Conservation (phyloP, 2,113 vertebrate genomes). For the Rissa tridactyla region DNA sequence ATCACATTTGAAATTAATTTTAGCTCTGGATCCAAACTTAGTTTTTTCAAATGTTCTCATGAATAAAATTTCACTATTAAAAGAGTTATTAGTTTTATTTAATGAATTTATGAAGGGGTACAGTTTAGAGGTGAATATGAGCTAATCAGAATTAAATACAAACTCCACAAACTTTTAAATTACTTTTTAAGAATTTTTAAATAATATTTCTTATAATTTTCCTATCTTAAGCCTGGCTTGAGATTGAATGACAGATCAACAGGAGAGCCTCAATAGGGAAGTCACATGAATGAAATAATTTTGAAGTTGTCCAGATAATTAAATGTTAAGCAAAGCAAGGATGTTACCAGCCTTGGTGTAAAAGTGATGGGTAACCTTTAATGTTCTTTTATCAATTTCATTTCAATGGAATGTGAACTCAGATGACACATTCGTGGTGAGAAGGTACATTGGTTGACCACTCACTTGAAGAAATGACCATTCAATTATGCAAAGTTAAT, state of each 20-base stretch:
- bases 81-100: not conserved
- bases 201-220: not conserved
- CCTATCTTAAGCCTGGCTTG: not conserved
- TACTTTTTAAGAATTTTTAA: not conserved
- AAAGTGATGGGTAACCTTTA: not conserved
- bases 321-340: not conserved
- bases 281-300: not conserved
- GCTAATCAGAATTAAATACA: not conserved
- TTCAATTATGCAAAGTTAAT: not conserved
- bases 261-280: not conserved
- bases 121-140: not conserved
- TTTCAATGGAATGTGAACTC: not conserved
- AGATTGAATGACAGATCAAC: not conserved
- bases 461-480: not conserved
- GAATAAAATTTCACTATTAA: not conserved
- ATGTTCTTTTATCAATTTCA: not conserved
- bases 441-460: not conserved
- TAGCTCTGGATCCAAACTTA: not conserved
- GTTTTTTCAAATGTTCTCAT: not conserved
- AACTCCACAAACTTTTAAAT: not conserved
- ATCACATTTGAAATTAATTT: not conserved
- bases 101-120: not conserved
- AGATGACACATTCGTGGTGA: not conserved
- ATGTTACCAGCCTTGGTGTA: not conserved
- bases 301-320: not conserved